These are phyloP conservation scores for Excalfactoria chinensis DNA, from an alignment of 2,113 vertebrate genomes.

Conservation along the genomic window DNA sequence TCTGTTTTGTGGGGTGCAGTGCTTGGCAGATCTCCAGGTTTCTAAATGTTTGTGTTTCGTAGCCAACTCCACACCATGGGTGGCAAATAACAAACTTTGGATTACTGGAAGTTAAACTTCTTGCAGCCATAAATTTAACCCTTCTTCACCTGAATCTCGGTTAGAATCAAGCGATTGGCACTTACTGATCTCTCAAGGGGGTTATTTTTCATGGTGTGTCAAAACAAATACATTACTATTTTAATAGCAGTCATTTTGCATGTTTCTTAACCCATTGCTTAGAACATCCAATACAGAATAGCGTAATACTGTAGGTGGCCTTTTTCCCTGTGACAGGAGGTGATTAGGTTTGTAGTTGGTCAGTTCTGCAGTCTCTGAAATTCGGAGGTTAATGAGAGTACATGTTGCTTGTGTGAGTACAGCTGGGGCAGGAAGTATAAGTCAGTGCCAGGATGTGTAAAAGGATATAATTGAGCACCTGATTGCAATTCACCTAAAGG, in stretches of 20 bases:
- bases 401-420: not conserved
- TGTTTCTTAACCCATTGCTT: not conserved
- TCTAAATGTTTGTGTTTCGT: not conserved
- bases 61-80: not conserved
- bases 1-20: not conserved
- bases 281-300: not conserved
- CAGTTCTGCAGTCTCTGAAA: not conserved
- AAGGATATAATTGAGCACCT: not conserved
- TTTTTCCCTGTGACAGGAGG: not conserved
- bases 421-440: not conserved
- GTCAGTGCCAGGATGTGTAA: not conserved
- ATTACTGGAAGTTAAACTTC: not conserved
- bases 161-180: not conserved
- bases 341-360: not conserved
- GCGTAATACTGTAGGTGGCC: not conserved
- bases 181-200: not conserved
- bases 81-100: not conserved
- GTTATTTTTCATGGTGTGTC: not conserved
- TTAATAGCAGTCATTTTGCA: not conserved
- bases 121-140: not conserved
- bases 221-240: not conserved
- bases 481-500: not conserved
- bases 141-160: not conserved
- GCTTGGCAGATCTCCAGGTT: not conserved
- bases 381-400: not conserved